phyloP scores from a whole-genome alignment of 2,113 vertebrate genomes.

The Spheniscus mendiculus region DNA sequence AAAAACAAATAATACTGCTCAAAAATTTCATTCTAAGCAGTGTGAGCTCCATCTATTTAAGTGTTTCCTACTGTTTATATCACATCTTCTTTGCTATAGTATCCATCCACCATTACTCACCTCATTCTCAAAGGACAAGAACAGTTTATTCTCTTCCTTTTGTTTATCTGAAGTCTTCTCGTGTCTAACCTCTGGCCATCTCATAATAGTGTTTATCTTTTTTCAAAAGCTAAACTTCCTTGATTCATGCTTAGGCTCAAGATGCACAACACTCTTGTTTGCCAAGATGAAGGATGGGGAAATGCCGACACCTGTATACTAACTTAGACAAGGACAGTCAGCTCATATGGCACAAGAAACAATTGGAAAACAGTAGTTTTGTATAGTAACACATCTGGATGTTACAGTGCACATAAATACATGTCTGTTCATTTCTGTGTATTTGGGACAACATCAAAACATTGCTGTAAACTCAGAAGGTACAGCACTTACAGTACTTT shows the following conservation, averaged over 20 bases:
- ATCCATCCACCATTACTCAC: not conserved
- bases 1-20: not conserved
- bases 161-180: not conserved
- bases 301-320: not conserved
- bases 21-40: not conserved
- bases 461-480: not conserved
- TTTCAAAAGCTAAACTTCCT: not conserved
- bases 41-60: not conserved
- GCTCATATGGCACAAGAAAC: not conserved
- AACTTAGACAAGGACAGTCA: not conserved
- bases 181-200: not conserved
- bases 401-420: not conserved
- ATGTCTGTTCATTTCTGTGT: not conserved
- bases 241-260: not conserved
- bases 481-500: not conserved
- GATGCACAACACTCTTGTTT: not conserved
- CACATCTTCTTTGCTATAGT: not conserved
- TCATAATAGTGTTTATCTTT: not conserved
- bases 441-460: not conserved
- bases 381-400: not conserved
- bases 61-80: not conserved
- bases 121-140: not conserved
- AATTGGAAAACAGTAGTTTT: not conserved
- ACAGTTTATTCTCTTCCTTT: not conserved
- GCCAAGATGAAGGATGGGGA: not conserved